These are phyloP conservation scores for Hyaena hyaena DNA, from an alignment of 2,113 vertebrate species.

Conservation along the genomic window DNA sequence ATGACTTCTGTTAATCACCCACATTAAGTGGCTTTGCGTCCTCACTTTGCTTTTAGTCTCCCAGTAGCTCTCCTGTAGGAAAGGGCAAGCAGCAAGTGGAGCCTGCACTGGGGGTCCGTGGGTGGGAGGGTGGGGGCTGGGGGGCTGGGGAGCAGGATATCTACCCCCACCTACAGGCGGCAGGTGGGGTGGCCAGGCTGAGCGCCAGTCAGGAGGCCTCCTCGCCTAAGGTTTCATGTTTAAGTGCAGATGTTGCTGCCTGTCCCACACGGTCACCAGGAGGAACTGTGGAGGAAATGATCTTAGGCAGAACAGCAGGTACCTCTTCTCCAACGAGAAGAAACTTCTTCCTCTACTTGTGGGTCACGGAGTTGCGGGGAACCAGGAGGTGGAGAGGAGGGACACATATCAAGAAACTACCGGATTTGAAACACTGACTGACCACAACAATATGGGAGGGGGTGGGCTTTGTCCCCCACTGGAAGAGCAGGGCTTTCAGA, in stretches of 20 bases:
- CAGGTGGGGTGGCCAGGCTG: background rate
- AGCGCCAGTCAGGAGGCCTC: no score
- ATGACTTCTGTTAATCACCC: background rate
- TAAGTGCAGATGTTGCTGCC: background rate
- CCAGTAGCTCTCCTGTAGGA: background rate
- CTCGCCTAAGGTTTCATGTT: background rate
- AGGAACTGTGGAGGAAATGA: background rate
- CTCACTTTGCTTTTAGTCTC: background rate
- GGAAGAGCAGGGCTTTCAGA: background rate
- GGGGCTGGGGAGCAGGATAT: no score
- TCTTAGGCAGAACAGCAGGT: background rate
- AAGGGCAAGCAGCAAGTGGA: background rate
- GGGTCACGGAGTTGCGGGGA: background rate
- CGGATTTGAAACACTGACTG: background rate
- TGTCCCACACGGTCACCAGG: background rate
- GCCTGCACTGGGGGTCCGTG: no score
- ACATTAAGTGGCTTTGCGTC: background rate
- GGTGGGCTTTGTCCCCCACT: accelerated
- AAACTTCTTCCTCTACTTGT: background rate
- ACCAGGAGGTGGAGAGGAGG: background rate
- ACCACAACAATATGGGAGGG: background rate
- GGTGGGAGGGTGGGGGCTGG: no score
- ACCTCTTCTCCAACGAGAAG: background rate
- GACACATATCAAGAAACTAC: background rate
- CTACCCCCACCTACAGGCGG: background rate